Base-by-base conservation (phyloP, 2,113 vertebrate genomes). In the Chionis minor region DNA sequence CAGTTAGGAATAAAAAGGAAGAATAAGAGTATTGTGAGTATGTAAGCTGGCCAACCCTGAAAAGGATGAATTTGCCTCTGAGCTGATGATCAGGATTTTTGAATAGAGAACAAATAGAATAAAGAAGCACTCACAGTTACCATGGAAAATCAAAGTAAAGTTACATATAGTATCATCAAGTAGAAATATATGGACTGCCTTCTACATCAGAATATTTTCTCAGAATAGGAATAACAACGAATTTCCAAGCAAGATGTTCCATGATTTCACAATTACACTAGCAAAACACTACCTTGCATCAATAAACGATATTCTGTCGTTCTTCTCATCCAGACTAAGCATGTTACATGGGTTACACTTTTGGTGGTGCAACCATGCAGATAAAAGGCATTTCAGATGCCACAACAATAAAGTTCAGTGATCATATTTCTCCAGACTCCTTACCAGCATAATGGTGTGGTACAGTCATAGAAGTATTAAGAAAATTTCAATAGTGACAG, bases 381-480 rank as follows among this genome's bases (percentile, higher is more conserved):
- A 54, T 20, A 45, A 77, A 86, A 88, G 28, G 26, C 44, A 72
- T 18, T 69, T 69, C 63, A 83, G 51, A 81, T 0, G 0, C 8
- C 49, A 72, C 38, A 83, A 52, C 14, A 83, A 32, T 19, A 21
- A 52, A 84, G 35, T 49, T 77, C 49, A 88, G 45, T 45, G 58
- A 51, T 18, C 70, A 38, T 0, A 81, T 49, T 4, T 91, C 72
- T 66, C 38, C 66, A 73, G 49, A 40, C 14, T 75, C 52, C 73
- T 83, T 63, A 92, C n/a, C 42, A 81, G 40, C 47, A 30, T 21
- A 12, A 72, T n/a, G 22, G 81, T 73, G 71, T 51, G 79, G 75
- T 86, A 92, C 84, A 91, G 78, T 79, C 87, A 90, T 73, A 83
- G 86, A 94, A 94, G 67, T 5, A 88, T 69, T 79, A 88, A 54